Percentiles rank a stretch among this genome's conserved stretches.
Evolutionary conservation across 2,113 vertebrate species (phyloP).

Genomic region (Nymphicus hollandicus): DNA sequence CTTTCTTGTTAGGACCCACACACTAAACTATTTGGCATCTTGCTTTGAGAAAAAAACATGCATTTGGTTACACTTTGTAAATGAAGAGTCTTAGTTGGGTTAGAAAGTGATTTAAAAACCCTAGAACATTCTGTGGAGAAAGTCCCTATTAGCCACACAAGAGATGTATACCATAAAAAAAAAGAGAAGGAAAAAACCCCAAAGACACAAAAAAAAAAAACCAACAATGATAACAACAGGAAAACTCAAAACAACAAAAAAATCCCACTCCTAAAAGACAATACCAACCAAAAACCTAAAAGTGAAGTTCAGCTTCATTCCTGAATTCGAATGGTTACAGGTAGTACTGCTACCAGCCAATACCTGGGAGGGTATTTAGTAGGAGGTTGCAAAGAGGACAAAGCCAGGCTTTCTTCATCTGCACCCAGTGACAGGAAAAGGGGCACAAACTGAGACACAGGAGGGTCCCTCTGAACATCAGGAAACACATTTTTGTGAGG

Average conservation of each 20-base stretch:
- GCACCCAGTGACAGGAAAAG: background rate
- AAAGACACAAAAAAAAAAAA: background rate
- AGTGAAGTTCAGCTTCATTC: background rate
- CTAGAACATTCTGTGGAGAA: background rate
- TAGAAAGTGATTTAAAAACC: background rate
- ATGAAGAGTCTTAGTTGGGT: background rate
- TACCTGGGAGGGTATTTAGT: background rate
- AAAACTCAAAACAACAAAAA: background rate
- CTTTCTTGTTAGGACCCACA: background rate
- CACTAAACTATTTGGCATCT: background rate
- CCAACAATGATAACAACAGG: background rate
- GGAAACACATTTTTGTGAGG: background rate
- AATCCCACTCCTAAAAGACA: fast-evolving
- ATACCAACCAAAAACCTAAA: background rate
- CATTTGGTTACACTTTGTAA: background rate
- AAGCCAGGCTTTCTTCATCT: background rate
- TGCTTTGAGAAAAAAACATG: background rate
- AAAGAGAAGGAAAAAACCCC: background rate
- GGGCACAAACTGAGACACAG: background rate
- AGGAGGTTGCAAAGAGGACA: background rate
- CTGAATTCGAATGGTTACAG: background rate
- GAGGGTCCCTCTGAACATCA: background rate
- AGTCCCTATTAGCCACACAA: background rate
- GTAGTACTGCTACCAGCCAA: background rate
- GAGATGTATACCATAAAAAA: background rate